Evolutionary conservation across 2,797 vertebrate genomes (phyloP), one percentile per base, ranked within the genome.

Genomic region (Australoheros facetus): DNA sequence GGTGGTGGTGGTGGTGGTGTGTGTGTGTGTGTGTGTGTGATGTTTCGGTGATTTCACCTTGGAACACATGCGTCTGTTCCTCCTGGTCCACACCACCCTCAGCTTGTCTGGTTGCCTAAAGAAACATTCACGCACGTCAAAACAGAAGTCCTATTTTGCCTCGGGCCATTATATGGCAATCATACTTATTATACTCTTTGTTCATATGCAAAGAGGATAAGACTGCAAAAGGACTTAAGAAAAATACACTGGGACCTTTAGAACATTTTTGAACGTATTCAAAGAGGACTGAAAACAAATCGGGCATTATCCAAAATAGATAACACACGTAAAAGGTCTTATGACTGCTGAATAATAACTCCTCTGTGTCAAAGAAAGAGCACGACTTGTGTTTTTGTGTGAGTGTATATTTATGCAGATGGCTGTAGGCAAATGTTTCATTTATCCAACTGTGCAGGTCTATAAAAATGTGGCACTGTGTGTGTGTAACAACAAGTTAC

Each of bases 81-180:
- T 95, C 73, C 97, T 94, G 70, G 97, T 98, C 97, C 97, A 98
- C 45, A 98, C 97, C 83, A 98, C 96, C 77, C 97, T 95, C 80
- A 98, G 89, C 89, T 98, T 98, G 94, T 98, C 97, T 3, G 97
- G 97, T 88, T 98, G 97, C 97, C 97, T 98, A 37, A 16, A 83
- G 54, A 83, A 86, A 85, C 62, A 88, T 1, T 59, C 12, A 87
- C 80, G 87, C 79, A 82, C 9, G 11, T 78, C 59, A 91, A 85
- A 86, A 80, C 56, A 78, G 39, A 71, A 56, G 55, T 37, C 12
- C 56, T 60, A 48, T 23, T 16, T 71, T 21, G 2, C 2, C 48
- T 21, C 11, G 23, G 26, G 34, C 19, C 10, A 7, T 75, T 13
- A 45, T 48, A 37, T 16, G 53, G 3, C 48, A 56, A 54, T 66